These are phyloP conservation scores for Oenanthe oenanthe DNA, from an alignment of 2,113 vertebrate genomes.

Conservation along the genomic window DNA sequence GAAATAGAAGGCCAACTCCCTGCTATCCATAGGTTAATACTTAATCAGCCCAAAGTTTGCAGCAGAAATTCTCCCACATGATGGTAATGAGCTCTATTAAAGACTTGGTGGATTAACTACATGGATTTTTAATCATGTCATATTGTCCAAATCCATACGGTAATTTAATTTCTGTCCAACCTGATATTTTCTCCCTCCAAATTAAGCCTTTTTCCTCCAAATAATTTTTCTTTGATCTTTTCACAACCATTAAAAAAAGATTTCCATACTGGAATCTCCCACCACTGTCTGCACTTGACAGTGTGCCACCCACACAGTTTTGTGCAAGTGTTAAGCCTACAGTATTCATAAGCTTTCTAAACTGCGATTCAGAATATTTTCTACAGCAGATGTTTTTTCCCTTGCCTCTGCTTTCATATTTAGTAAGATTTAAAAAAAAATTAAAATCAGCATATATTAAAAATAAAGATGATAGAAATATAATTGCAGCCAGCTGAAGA, in stretches of 20 bases:
- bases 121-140: background rate
- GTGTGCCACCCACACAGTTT: background rate
- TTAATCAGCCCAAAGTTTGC: background rate
- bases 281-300: conserved; percentile 43
- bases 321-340: conserved; percentile 37
- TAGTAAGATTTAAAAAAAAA: background rate
- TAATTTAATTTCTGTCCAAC: background rate
- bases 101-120: background rate
- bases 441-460: background rate
- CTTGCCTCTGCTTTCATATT: conserved; percentile 38
- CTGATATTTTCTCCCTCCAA: background rate
- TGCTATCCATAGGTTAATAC: background rate
- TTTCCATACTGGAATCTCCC: conserved; percentile 24
- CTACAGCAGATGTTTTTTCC: conserved; percentile 46
- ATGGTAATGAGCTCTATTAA: background rate
- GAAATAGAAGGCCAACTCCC: background rate
- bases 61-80: background rate
- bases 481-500: conserved; percentile 34
- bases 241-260: background rate
- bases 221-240: background rate
- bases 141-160: background rate
- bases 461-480: conserved; percentile 28
- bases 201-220: background rate
- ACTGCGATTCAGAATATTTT: conserved; percentile 18
- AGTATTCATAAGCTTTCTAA: background rate